Conservation (phyloP, 1,140 invertebrate genomes). For the Spodoptera litura region DNA sequence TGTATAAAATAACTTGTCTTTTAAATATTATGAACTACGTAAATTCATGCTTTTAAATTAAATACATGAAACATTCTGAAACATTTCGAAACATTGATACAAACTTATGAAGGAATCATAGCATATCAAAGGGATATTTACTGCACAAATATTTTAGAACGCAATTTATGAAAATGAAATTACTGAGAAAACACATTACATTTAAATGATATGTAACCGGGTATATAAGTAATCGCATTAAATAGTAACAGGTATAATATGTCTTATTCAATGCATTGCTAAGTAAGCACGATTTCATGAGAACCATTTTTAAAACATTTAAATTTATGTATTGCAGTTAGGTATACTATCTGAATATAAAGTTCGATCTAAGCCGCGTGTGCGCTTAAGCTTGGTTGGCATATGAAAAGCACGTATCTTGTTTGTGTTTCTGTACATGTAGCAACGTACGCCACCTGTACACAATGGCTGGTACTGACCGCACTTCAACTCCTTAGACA, state of each 20-base stretch:
- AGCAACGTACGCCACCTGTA: conserved; percentile 5
- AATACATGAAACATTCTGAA: background rate
- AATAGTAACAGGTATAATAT: too few relatives aligned
- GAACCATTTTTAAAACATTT: background rate
- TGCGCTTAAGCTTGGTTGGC: conserved; percentile 12
- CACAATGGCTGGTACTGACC: conserved; percentile 19
- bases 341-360: background rate
- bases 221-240: too few relatives aligned
- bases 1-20: background rate
- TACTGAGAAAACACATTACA: too few relatives aligned
- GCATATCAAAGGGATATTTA: too few relatives aligned
- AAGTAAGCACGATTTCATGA: too few relatives aligned
- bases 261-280: too few relatives aligned
- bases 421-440: background rate
- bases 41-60: background rate
- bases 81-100: too few relatives aligned
- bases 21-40: background rate
- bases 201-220: too few relatives aligned
- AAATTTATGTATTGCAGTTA: conserved; percentile 13
- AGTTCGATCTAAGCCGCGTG: conserved; percentile 7
- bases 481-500: conserved; percentile 14
- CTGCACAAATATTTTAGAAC: too few relatives aligned
- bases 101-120: too few relatives aligned
- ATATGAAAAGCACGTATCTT: conserved; percentile 21
- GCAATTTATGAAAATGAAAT: too few relatives aligned